Evolutionary conservation across 1,140 invertebrate genomes (phyloP).

Genomic region (Calliphora vicina): DNA sequence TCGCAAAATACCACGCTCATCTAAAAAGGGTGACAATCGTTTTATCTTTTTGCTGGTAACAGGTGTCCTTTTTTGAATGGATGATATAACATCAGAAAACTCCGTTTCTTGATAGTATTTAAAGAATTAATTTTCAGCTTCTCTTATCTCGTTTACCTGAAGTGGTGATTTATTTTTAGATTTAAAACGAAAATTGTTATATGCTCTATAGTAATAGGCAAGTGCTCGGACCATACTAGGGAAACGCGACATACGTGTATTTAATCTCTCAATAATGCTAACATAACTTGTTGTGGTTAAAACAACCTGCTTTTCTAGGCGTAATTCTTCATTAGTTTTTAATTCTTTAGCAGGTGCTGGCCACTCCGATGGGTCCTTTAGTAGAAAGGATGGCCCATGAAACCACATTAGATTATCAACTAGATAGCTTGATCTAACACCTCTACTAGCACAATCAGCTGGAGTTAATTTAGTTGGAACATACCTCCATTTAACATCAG

Average conservation of each 20-base stretch:
- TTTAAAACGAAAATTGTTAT: background rate
- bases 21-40: conserved; percentile 39
- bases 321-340: background rate
- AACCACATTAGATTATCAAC: background rate
- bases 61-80: background rate
- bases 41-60: background rate
- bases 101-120: background rate
- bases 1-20: conserved; percentile 42
- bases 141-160: background rate
- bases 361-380: background rate
- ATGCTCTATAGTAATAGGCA: background rate
- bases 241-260: background rate
- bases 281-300: background rate
- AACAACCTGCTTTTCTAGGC: background rate
- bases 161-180: background rate
- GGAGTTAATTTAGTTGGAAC: background rate
- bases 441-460: background rate
- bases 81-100: background rate
- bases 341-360: background rate
- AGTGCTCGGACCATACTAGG: background rate
- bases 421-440: background rate
- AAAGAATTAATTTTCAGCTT: no score
- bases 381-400: background rate
- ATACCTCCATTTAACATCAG: background rate
- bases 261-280: background rate